Evolutionary conservation across 2,797 vertebrate genomes (phyloP), one percentile per base, ranked within the genome.

Genomic region (Mus caroli): DNA sequence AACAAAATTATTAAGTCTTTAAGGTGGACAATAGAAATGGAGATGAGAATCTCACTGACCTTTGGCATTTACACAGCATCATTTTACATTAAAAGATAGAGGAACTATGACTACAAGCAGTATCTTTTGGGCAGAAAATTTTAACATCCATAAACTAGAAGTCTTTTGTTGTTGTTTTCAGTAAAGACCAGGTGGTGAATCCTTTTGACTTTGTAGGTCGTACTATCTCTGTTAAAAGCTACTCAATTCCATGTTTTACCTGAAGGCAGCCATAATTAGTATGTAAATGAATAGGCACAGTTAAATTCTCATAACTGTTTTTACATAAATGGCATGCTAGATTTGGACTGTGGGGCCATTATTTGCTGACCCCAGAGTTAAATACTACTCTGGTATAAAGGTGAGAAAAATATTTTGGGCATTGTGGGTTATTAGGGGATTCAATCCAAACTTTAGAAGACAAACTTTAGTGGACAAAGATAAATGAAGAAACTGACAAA

Each of bases 401-500:
- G 28, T 58, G 88, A 89, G 37, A 50, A 60, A 88, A 94, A 24
- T 76, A 91, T 86, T 89, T 91, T 76, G 62, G 6, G 83, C 54
- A 12, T 93, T 86, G 50, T 79, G 31, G 95, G 64, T 64, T 80
- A 56, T 88, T 95, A 24, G 11, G 60, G 22, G 17, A 75, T n/a
- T 75, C 31, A 91, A 46, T 89, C 10, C n/a, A 87, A 85, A 93
- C 52, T 67, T 73, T 86, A 92, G 58, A 91, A 92, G 94, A 95
- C 19, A 94, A 92, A 95, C 12, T 85, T 88, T 46, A 89, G 69
- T 58, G 82, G 87, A 75, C 78, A 92, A 92, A 94, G 82, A 84
- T 88, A 97, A 89, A 88, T 76, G 69, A 96, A 97, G 84, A 93
- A 92, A 91, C 12, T 76, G 60, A 94, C 69, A 69, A 69, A 69